Base-by-base conservation (phyloP, 92 coral and sea anemone genomes). In the Phenganax marumi region DNA sequence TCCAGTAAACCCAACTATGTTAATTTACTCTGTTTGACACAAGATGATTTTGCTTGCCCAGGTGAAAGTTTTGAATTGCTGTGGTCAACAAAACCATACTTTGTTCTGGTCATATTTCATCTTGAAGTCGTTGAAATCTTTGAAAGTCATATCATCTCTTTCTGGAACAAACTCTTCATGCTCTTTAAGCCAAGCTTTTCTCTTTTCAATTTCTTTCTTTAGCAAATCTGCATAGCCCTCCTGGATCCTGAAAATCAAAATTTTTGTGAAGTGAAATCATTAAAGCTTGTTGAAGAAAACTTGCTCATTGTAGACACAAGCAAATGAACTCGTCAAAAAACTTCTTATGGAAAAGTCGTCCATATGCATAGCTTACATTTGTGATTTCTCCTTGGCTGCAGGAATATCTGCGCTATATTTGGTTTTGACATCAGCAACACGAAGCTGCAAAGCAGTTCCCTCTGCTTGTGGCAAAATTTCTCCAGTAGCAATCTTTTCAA, bases 141-240 rank as follows among this genome's bases (percentile, higher is more conserved):
- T 78, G n/a, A 54, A 76, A 52, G 22, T 55, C 12, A 10, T 61
- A 19, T 74, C 49, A 10, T 86, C 89, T 26, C 19, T 68, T 17
- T 62, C 78, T 14, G 73, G 76, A 48, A 53, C 62, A 21, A 49
- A 60, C 23, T 21, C 79, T 60, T 81, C 86, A 13, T 75, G 63
- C 14, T 82, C 86, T 24, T 77, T 75, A 17, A 86, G 86, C 70
- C 85, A 81, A 3, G 78, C 83, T 52, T 82, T 81, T 13, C 80
- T 52, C 7, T 76, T 84, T 17, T 86, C 83, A 0, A 81, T 56
- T 75, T 82, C 85, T 12, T 75, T 51, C n/a, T 65, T 58, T 73
- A 81, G 73, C 14, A 81, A 79, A 18, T 64, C 22, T 6, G 54
- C 55, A 51, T 68, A 80, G 5, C 61, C 79, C 12, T 81, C 86